Base-by-base conservation (phyloP, 2,888 invertebrate species). In the Baronia brevicornis region DNA sequence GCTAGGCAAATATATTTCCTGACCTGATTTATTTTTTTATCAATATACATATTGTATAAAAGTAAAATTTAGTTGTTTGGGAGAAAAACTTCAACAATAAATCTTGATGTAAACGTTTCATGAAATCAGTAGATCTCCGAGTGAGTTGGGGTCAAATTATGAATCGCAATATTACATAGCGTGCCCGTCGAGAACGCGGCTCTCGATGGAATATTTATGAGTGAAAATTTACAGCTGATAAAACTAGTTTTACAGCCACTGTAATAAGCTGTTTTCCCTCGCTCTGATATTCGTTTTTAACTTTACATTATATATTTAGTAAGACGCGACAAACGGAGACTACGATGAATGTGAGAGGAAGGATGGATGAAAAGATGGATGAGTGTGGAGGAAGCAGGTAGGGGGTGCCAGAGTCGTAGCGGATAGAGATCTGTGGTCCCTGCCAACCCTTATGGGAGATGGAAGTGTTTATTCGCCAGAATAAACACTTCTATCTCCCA, bases 121-220 rank as follows among this genome's bases (percentile, higher is more conserved):
- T 44, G 48, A 62, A 66, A 60, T 61, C 60, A 59, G 54, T 53
- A 51, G 53, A 50, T 46, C 28, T 41, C 43, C 32, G 50, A 69
- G 63, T 69, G 61, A 63, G 64, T 65, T 60, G 54, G 46, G 63
- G 65, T 60, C 60, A 64, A 73, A 75, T 75, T 73, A 74, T 74
- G 75, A 75, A 74, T 72, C 66, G 65, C 60, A 69, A 72, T 70
- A 63, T 68, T 61, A 63, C 61, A 59, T 66, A 65, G 57, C 55
- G 63, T 51, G 50, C 40, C 54, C 51, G 48, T 51, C 52, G 41
- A 39, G 50, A 57, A 54, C 51, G 47, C 37, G 45, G 45, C 41
- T 41, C 54, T 55, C 72, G 64, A 75, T 77, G 72, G 72, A 74
- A 78, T 78, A 79, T 79, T 75, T 77, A 79, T 78, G 69, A 74